Conservation (phyloP, 2,797 vertebrate genomes). For the Liasis olivaceus region DNA sequence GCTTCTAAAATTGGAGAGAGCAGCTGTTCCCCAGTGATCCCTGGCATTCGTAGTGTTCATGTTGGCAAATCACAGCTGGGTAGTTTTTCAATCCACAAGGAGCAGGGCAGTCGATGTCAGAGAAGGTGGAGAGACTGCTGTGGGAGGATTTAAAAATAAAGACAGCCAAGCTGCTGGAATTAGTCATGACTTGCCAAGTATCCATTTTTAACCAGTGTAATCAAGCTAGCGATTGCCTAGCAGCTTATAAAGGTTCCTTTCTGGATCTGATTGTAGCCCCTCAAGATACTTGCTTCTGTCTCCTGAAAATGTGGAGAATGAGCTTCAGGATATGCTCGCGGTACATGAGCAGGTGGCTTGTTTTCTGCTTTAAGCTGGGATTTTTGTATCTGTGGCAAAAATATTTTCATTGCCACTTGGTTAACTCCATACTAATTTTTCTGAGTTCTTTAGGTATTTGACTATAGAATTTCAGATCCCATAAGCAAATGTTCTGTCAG, state of each 20-base stretch:
- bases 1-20: conserved; percentile 52
- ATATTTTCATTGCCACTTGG: conserved; percentile 1
- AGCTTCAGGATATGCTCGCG: neutral
- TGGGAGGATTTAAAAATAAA: conserved; percentile 68
- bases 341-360: neutral
- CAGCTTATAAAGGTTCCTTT: neutral
- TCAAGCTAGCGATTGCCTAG: conserved; percentile 10
- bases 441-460: conserved; percentile 12
- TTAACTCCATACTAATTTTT: conserved; percentile 27
- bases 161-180: conserved; percentile 33
- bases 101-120: conserved; percentile 9
- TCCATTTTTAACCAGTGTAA: conserved; percentile 32
- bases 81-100: neutral
- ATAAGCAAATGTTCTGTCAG: conserved; percentile 32
- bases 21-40: conserved; percentile 57
- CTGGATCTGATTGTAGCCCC: neutral
- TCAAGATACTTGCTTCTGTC: neutral
- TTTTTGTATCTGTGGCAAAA: neutral
- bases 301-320: neutral
- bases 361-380: neutral
- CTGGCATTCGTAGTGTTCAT: conserved; percentile 51
- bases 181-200: conserved; percentile 20
- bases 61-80: conserved; percentile 66
- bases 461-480: conserved; percentile 15
- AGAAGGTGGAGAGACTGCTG: neutral